Base-by-base conservation (phyloP, 37 sponge, comb jelly and placozoan genomes). In the Crambe crambe region DNA sequence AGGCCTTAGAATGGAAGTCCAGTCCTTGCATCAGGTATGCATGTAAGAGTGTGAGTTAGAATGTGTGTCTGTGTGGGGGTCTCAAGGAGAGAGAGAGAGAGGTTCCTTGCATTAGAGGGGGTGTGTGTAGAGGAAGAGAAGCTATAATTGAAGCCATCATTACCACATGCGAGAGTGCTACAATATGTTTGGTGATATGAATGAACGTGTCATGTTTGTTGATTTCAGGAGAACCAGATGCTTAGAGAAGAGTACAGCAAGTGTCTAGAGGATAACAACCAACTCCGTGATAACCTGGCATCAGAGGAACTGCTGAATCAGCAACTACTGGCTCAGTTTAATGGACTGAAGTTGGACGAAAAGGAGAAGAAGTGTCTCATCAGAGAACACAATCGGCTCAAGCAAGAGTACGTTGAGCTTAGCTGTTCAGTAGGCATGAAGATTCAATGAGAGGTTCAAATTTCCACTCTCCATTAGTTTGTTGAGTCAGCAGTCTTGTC, bases 1-100 rank as follows among this genome's bases (percentile, higher is more conserved):
- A 4, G 82, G 82, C 21, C 73, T 81, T 25, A 72, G 36, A 23
- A 63, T 63, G 1, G 82, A 81, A 72, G 29, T 75, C 18, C 75
- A 74, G 23, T 68, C 68, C 0, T 51, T 83, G 18, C 75, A 73
- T 21, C 36, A 67, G 68, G 80, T 70, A 72, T 61, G 63, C 56
- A 20, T 20, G 18, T n/a, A n/a, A n/a, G n/a, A n/a, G n/a, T n/a
- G n/a, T n/a, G n/a, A n/a, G n/a, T n/a, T n/a, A n/a, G n/a, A n/a
- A n/a, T n/a, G n/a, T n/a, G n/a, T n/a, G n/a, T n/a, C n/a, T n/a
- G n/a, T n/a, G n/a, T n/a, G n/a, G n/a, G n/a, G n/a, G n/a, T n/a
- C n/a, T n/a, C n/a, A n/a, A n/a, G n/a, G n/a, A n/a, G n/a, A n/a
- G n/a, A n/a, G n/a, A n/a, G n/a, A n/a, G n/a, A n/a, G n/a, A n/a